phyloP scores from a whole-genome alignment of 2,888 invertebrate genomes.

The Mythimna pallens region DNA sequence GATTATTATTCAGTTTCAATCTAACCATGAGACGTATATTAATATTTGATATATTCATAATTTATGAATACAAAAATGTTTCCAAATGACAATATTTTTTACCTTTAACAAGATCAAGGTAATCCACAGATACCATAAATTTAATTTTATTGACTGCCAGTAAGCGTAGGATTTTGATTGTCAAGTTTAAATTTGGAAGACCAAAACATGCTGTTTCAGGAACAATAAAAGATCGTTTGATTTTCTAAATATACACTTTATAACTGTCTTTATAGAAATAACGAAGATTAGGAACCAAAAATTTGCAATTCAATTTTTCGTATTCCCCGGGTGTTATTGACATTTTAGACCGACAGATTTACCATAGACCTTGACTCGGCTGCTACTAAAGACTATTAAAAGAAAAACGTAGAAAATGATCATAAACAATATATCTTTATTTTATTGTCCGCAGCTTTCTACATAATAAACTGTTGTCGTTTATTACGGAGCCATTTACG shows the following conservation, averaged over 20 bases:
- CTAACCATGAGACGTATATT: constrained; percentile 25
- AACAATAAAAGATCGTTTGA: constrained; percentile 43
- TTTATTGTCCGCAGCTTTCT: constrained; percentile 35
- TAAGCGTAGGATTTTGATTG: constrained; percentile 56
- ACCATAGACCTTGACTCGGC: not conserved
- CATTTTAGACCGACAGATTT: constrained; percentile 2
- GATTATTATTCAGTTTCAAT: constrained; percentile 34
- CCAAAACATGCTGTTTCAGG: constrained; percentile 43
- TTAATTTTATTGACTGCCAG: constrained; percentile 56
- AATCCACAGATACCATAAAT: constrained; percentile 50
- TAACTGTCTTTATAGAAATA: constrained; percentile 23
- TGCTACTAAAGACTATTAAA: not conserved
- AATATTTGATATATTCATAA: constrained; percentile 17
- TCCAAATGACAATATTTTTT: constrained; percentile 35
- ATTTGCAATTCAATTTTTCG: constrained; percentile 23
- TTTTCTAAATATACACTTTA: constrained; percentile 38
- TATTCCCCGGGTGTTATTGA: not conserved
- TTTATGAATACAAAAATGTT: constrained; percentile 17
- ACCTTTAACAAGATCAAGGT: constrained; percentile 60
- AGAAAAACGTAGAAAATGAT: constrained; percentile 1
- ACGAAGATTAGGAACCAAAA: constrained; percentile 12
- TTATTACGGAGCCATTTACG: constrained; percentile 38
- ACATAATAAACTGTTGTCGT: constrained; percentile 45
- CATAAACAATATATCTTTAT: constrained; percentile 4
- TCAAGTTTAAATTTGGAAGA: constrained; percentile 60